These are phyloP conservation scores for Okapia johnstoni DNA, from an alignment of 2,113 vertebrate genomes.

Conservation along the genomic window DNA sequence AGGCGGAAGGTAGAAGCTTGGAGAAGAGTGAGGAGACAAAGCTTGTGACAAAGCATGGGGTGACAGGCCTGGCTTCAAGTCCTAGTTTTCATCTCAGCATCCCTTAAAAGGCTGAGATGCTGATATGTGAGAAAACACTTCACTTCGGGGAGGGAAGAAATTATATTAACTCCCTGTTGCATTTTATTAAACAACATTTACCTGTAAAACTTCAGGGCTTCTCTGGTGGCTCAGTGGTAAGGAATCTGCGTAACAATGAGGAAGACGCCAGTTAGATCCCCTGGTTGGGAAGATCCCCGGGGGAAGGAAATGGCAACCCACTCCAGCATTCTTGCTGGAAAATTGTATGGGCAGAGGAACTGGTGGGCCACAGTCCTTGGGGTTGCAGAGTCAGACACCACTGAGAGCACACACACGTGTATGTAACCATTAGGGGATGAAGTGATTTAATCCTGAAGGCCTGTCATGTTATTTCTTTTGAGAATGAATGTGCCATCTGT, in stretches of 20 bases:
- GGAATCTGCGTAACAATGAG: fast-evolving
- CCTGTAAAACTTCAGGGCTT: neutral
- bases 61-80: neutral
- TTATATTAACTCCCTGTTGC: neutral
- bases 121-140: neutral
- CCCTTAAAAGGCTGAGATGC: neutral
- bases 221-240: neutral
- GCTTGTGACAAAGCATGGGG: neutral
- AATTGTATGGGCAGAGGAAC: neutral
- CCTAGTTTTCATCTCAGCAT: too few relatives aligned
- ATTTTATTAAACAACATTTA: neutral
- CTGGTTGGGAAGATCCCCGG: neutral
- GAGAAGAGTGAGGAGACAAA: neutral
- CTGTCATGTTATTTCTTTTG: neutral
- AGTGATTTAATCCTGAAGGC: neutral
- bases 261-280: neutral
- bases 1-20: fast-evolving
- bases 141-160: neutral
- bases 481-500: neutral
- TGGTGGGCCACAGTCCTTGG: neutral
- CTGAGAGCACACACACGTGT: neutral
- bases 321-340: neutral
- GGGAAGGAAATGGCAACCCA: neutral
- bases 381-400: neutral
- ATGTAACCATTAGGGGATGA: neutral